Evolutionary conservation across 2,113 vertebrate species (phyloP), one percentile per base, ranked within the genome.

Genomic region (Neotragus moschatus): DNA sequence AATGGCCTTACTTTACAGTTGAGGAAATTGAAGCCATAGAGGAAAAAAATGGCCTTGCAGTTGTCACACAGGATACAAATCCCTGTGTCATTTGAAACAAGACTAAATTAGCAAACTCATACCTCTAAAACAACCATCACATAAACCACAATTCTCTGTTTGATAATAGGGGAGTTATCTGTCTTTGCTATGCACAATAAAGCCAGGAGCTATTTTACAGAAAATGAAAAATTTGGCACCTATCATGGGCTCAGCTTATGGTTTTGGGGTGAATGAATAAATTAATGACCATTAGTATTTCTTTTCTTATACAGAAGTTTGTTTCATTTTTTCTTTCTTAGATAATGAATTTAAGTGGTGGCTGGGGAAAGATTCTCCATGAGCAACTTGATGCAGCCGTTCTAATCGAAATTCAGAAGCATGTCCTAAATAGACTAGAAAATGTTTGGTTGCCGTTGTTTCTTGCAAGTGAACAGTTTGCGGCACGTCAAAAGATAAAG

Each of bases 381-480:
- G 99, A 99, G 33, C 97, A 95, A 25, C 98, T 99, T 49, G 98
- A 99, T 0, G 96, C 98, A 49, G 5, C 91, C 0, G 97, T 98
- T 33, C 98, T 99, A 30, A 39, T 97, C 28, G 99, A 99, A 98
- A 97, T 99, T 97, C 99, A 99, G 98, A 99, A 98, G 7, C 98
- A 98, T 0, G 93, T 99, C 94, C 98, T 98, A 98, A 98, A 89
- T 79, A 99, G 99, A 98, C 98, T 99, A 45, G 99, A 99, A 98
- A 97, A 98, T 84, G 99, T 98, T 91, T 99, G 99, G 99, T 97
- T 99, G 96, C 99, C 99, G 6, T 97, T 99, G 97, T 99, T 99
- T 97, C 99, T 99, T 98, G 97, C 99, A 94, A 99, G 99, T 26
- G 97, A 99, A 21, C 98, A 99, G 95, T 99, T 97, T 49, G 88